A percentile compares a stretch with the other conserved stretches of the same genome.
Evolutionary conservation across 2,888 invertebrate genomes (phyloP).

Genomic region (Drosophila longiperda): DNA sequence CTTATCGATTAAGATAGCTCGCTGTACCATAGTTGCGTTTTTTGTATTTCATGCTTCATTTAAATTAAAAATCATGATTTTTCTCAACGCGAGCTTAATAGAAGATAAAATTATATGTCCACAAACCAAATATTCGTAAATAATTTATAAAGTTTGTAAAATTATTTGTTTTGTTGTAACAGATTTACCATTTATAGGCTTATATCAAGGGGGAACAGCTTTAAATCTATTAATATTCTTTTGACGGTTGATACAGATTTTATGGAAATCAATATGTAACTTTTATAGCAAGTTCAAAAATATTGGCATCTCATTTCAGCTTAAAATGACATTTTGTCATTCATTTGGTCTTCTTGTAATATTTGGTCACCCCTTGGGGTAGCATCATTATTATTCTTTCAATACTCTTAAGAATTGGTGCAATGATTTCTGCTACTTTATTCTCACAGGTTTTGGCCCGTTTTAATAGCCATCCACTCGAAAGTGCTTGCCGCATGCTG

Average conservation of each 20-base stretch:
- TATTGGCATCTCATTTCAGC: neutral
- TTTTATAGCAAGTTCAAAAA: neutral
- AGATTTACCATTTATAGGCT: neutral
- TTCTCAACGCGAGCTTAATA: neutral
- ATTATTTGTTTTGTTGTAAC: neutral
- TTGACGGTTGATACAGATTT: neutral
- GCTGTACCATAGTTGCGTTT: slow-evolving; percentile 16
- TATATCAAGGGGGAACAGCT: neutral
- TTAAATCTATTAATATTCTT: neutral
- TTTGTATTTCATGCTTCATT: neutral
- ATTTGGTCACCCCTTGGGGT: too few species aligned
- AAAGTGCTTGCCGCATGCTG: slow-evolving; percentile 38
- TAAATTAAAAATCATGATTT: neutral
- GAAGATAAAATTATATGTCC: neutral
- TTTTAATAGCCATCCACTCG: slow-evolving; percentile 69
- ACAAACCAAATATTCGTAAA: neutral
- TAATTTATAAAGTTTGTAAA: neutral
- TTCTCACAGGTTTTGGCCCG: slow-evolving; percentile 68
- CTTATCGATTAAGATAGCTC: neutral
- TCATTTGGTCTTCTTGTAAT: too few species aligned
- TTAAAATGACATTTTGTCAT: too few species aligned
- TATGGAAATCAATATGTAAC: neutral
- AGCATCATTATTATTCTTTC: too few species aligned
- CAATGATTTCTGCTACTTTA: slow-evolving; percentile 67
- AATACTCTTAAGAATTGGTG: slow-evolving; percentile 12